A percentile compares a stretch with the other conserved stretches of the same genome.
These are phyloP conservation scores for Hepsetus odoe DNA, from an alignment of 2,113 vertebrate genomes.

Conservation along the genomic window DNA sequence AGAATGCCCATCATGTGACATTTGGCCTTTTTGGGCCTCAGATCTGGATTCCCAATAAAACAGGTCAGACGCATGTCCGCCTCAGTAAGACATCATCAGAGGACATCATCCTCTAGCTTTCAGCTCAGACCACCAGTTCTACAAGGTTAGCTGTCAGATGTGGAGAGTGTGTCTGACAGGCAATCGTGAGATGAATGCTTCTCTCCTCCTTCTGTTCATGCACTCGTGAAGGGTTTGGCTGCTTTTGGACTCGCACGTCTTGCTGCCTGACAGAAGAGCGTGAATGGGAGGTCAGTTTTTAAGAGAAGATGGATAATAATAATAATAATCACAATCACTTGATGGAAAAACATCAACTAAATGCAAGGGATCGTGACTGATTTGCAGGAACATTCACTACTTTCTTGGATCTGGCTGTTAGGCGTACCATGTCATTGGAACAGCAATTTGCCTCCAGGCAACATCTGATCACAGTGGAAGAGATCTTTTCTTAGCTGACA, in stretches of 20 bases:
- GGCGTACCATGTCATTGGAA: too few species aligned
- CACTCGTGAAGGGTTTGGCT: background rate
- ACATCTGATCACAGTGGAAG: too few species aligned
- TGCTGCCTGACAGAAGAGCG: background rate
- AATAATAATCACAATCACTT: too few species aligned
- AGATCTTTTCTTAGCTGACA: background rate
- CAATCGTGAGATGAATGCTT: slow-evolving; percentile 8
- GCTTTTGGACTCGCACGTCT: background rate
- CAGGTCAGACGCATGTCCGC: background rate
- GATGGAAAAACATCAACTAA: too few species aligned
- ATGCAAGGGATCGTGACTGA: too few species aligned
- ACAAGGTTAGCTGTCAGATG: slow-evolving; percentile 24
- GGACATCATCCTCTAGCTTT: background rate
- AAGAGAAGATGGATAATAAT: background rate
- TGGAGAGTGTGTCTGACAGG: slow-evolving; percentile 10
- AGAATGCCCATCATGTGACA: background rate
- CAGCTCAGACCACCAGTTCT: background rate
- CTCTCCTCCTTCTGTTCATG: slow-evolving; percentile 24
- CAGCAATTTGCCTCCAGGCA: too few species aligned
- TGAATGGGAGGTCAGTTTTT: background rate
- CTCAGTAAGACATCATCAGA: too few species aligned
- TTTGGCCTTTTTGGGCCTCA: background rate
- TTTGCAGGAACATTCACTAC: too few species aligned
- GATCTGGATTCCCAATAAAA: background rate
- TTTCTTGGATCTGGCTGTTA: too few species aligned